These are phyloP conservation scores for Zaprionus lineosus DNA, from an alignment of 2,888 invertebrate species.

Conservation along the genomic window DNA sequence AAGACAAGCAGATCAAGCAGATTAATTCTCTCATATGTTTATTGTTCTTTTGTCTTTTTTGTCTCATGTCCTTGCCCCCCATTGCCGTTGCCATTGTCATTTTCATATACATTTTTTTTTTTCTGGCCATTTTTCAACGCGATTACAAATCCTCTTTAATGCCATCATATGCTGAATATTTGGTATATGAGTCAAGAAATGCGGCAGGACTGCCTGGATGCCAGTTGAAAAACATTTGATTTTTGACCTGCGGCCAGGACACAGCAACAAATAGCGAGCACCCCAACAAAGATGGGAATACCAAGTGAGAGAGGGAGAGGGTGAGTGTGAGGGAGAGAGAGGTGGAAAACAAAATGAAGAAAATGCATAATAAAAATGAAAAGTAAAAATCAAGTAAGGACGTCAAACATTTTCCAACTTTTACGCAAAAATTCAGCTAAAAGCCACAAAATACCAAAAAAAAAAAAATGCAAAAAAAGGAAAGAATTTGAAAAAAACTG, in stretches of 20 bases:
- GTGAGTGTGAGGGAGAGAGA: too few species aligned
- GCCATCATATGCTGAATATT: slow-evolving; percentile 1
- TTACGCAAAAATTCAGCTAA: slow-evolving; percentile 13
- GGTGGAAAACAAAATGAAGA: not conserved
- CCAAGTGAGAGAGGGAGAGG: too few species aligned
- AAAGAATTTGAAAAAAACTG: not conserved
- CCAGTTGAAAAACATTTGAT: slow-evolving; percentile 22
- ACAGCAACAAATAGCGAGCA: too few species aligned
- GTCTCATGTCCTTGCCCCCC: too few species aligned
- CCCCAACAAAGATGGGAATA: not conserved
- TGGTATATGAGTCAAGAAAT: not conserved
- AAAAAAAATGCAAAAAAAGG: not conserved
- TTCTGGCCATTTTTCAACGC: too few species aligned
- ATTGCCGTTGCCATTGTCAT: too few species aligned
- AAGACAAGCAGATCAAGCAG: not conserved
- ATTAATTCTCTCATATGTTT: not conserved
- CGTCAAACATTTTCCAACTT: slow-evolving; percentile 30
- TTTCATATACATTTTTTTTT: not conserved
- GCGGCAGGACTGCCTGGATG: not conserved
- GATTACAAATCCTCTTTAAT: not conserved
- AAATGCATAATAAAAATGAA: not conserved
- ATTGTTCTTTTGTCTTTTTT: not conserved
- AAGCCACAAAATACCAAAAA: slow-evolving; percentile 7
- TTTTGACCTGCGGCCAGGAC: slow-evolving; percentile 18
- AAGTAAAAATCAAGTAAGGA: not conserved